Evolutionary conservation across 2,888 invertebrate species (phyloP).

Genomic region (Ochropleura plecta): DNA sequence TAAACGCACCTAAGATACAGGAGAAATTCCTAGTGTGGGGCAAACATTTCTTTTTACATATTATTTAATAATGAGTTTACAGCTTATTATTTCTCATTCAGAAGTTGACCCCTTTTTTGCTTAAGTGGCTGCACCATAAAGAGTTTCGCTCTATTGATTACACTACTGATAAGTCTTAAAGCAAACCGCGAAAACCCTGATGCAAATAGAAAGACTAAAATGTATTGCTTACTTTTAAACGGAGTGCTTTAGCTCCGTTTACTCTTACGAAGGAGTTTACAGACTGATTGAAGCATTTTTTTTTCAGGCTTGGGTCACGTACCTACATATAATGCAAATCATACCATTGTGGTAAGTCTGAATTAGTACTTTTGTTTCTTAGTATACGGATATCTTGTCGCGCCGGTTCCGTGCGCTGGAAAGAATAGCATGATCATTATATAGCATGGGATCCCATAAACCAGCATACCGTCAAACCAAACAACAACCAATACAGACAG

Average conservation of each 20-base stretch:
- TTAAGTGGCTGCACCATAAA: too few relatives aligned
- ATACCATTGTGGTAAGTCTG: conserved; percentile 70
- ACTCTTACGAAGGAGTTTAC: too few relatives aligned
- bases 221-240: background rate
- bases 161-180: too few relatives aligned
- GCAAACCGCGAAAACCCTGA: background rate
- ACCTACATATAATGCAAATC: conserved; percentile 70
- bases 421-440: background rate
- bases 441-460: background rate
- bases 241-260: background rate
- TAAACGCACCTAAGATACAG: too few relatives aligned
- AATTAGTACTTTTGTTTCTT: background rate
- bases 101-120: too few relatives aligned
- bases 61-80: too few relatives aligned
- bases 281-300: background rate
- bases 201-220: too few relatives aligned
- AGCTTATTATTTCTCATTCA: too few relatives aligned
- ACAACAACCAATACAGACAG: background rate
- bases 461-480: background rate
- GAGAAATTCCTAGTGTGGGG: too few relatives aligned
- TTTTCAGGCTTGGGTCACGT: conserved; percentile 79
- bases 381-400: background rate
- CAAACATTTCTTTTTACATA: too few relatives aligned
- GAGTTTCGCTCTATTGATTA: too few relatives aligned
- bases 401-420: background rate